A percentile compares a stretch with the other conserved stretches of the same genome.
Conservation (phyloP, 2,888 invertebrate genomes). For the Chrysina gloriosa region DNA sequence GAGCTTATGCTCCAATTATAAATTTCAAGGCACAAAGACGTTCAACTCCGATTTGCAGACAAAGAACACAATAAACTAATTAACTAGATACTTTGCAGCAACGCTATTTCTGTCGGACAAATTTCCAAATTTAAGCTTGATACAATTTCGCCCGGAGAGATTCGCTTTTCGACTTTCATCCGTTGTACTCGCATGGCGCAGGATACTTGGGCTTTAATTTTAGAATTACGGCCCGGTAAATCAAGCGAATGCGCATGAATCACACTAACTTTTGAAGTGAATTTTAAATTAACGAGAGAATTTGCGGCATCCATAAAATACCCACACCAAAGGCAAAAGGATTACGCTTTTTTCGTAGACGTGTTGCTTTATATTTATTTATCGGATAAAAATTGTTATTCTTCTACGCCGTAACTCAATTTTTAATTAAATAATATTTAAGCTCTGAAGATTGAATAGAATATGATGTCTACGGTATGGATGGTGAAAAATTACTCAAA, state of each 20-base stretch:
- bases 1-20: too few species aligned
- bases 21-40: background rate
- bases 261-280: background rate
- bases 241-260: background rate
- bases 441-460: background rate
- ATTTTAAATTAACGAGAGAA: constrained; percentile 12
- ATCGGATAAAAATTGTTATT: background rate
- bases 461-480: too few species aligned
- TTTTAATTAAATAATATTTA: background rate
- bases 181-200: background rate
- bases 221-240: background rate
- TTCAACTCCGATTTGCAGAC: too few species aligned
- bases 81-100: too few species aligned
- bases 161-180: background rate
- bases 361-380: background rate
- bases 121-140: background rate
- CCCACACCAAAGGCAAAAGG: background rate
- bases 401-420: background rate
- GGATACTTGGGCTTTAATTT: background rate
- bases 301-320: background rate
- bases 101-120: background rate
- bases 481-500: too few species aligned
- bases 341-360: background rate
- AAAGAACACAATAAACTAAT: too few species aligned
- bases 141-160: background rate